Conservation (phyloP, 1,140 invertebrate genomes). For the Acyrthosiphon pisum region DNA sequence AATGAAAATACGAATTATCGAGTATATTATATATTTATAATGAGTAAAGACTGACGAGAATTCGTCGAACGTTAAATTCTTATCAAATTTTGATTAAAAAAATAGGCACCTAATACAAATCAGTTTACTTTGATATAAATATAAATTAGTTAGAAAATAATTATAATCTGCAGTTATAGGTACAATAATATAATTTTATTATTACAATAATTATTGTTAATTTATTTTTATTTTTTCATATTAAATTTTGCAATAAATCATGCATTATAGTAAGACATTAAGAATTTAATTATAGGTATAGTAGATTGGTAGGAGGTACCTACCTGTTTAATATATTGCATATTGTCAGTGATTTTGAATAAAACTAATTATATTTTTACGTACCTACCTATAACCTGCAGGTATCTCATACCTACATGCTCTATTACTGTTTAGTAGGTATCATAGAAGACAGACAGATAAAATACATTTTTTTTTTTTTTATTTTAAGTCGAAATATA, state of each 20-base stretch:
- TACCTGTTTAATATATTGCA: not conserved
- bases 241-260: not conserved
- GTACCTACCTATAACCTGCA: not conserved
- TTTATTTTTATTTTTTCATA: not conserved
- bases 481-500: too few species aligned
- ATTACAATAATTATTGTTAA: not conserved
- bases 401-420: not conserved
- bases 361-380: not conserved
- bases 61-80: too few species aligned
- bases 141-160: not conserved
- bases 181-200: not conserved
- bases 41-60: not conserved
- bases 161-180: not conserved
- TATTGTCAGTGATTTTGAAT: not conserved
- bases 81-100: slow-evolving; percentile 18
- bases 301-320: not conserved
- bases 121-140: not conserved
- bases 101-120: not conserved
- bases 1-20: not conserved
- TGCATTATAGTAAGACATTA: not conserved
- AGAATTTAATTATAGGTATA: not conserved
- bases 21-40: not conserved
- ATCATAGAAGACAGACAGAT: not conserved
- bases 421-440: not conserved
- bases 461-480: too few species aligned